Evolutionary conservation across 1,140 invertebrate species (phyloP), one percentile per base, ranked within the genome.

Genomic region (Rhyacophila brunnea): DNA sequence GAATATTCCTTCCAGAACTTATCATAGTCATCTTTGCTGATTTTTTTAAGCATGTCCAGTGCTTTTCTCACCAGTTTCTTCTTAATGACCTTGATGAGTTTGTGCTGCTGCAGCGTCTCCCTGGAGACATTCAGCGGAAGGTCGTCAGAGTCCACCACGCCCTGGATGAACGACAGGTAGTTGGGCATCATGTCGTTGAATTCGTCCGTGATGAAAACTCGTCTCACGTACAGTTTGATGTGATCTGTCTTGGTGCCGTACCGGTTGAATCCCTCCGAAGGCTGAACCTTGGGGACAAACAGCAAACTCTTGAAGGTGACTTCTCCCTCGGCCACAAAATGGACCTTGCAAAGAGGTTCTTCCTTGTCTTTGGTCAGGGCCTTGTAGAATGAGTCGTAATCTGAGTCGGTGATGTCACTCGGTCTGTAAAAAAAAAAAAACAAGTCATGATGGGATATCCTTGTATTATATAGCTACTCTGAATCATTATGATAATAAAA

Each of bases 151-250:
- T 99, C 98, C 19, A 99, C 97, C 59, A 99, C 90, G 68, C 98
- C 98, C 64, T 90, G 86, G 49, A 98, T 85, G 72, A 99, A 99
- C 46, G 83, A 89, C 58, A 99, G 80, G 72, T 99, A 99, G 73
- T 95, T 98, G 46, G 98, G 98, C 88, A 99, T 94, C 89, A 99
- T 95, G 70, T 99, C 97, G 70, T 95, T 95, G 79, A 99, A 99
- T 80, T 99, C 95, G 68, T 99, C 97, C 11, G 96, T 99, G 74
- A 99, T 99, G 76, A 99, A 99, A 11, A 99, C 96, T 57, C 97
- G 82, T 62, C 96, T 84, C 10, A 99, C 96, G 71, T 95, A 99
- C 32, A 98, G 78, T 79, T 98, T 98, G 67, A 98, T 98, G 72
- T 96, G 92, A 71, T 98, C 95, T 1, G 88, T 88, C 65, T 92